Evolutionary conservation across 2,888 invertebrate genomes (phyloP).

Genomic region (Trilocha varians): DNA sequence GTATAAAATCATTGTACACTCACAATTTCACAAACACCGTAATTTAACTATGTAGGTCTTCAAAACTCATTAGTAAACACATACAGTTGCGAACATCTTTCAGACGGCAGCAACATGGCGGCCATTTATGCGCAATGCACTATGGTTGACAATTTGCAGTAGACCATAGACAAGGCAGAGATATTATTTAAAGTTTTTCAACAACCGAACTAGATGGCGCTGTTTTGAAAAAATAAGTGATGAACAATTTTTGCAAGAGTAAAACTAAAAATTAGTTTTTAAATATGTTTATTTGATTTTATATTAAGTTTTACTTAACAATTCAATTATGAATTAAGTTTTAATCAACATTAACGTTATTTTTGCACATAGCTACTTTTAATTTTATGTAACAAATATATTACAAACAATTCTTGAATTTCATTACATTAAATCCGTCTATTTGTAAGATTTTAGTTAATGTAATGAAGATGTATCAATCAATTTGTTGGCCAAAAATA

Average conservation of each 20-base stretch:
- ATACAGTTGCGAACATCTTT: constrained; percentile 73
- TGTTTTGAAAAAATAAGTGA: constrained; percentile 1
- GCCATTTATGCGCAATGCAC: constrained; percentile 75
- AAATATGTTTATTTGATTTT: too few species aligned
- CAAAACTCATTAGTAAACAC: constrained; percentile 74
- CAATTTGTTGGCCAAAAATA: too few species aligned
- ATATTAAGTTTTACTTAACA: too few species aligned
- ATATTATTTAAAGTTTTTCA: constrained; percentile 20
- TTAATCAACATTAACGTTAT: too few species aligned
- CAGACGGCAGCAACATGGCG: constrained; percentile 75
- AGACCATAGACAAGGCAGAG: constrained; percentile 60
- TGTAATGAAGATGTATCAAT: too few species aligned
- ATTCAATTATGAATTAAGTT: too few species aligned
- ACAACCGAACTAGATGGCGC: constrained; percentile 38
- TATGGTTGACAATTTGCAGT: constrained; percentile 72
- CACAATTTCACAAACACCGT: constrained; percentile 71
- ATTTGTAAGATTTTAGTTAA: too few species aligned
- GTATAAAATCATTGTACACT: constrained; percentile 71
- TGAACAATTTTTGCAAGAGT: neutral
- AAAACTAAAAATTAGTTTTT: neutral
- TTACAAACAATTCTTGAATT: too few species aligned
- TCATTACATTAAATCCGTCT: too few species aligned
- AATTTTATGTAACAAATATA: too few species aligned
- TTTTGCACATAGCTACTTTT: too few species aligned
- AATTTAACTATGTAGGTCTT: constrained; percentile 64